A percentile compares a stretch with the other conserved stretches of the same genome.
phyloP scores from a whole-genome alignment of 92 coral and sea anemone species.

The Actinostola sp. region DNA sequence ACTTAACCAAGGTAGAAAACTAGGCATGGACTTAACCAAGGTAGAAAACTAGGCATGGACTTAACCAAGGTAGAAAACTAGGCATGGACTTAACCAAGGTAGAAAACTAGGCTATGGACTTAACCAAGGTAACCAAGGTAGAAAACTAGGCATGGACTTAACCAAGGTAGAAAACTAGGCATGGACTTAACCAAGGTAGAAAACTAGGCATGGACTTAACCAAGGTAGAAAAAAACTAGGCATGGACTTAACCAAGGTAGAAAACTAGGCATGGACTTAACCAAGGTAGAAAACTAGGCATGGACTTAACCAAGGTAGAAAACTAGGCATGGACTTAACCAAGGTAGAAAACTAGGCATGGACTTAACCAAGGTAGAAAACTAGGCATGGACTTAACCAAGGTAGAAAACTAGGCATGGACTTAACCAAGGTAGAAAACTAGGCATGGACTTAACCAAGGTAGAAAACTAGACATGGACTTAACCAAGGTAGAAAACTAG shows the following conservation, averaged over 20 bases:
- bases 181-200: slow-evolving; percentile 97
- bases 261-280: slow-evolving; percentile 98
- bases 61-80: slow-evolving; percentile 92
- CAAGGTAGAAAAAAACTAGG: slow-evolving; percentile 89
- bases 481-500: too few relatives aligned
- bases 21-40: slow-evolving; percentile 99
- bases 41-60: slow-evolving; percentile 98
- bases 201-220: slow-evolving; percentile 99
- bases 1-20: slow-evolving; percentile 93
- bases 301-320: slow-evolving; percentile 97
- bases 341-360: slow-evolving; percentile 98
- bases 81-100: slow-evolving; percentile 99
- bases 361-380: slow-evolving; percentile 94
- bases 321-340: slow-evolving; percentile 98
- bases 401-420: slow-evolving; percentile 99
- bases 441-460: slow-evolving; percentile 99
- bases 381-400: slow-evolving; percentile 99
- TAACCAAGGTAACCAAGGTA: slow-evolving; percentile 86
- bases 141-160: slow-evolving; percentile 96
- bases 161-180: slow-evolving; percentile 96
- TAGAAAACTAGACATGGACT: too few relatives aligned
- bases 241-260: slow-evolving; percentile 97
- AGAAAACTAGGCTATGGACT: slow-evolving; percentile 96
- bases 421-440: slow-evolving; percentile 93
- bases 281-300: slow-evolving; percentile 96